Evolutionary conservation across 2,113 vertebrate species (phyloP).

Genomic region (Thymallus thymallus): DNA sequence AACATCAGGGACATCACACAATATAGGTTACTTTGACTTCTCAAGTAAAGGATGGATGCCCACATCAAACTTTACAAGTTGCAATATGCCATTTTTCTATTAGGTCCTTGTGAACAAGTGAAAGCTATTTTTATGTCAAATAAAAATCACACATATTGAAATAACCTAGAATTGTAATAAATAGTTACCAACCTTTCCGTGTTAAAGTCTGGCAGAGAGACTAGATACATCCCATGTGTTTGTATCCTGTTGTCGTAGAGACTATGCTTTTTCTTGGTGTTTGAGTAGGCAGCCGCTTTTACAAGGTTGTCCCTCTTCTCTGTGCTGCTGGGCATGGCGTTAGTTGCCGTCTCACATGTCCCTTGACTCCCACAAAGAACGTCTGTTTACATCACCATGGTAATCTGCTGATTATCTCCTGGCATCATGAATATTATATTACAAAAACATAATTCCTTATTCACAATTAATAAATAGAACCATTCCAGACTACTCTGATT

Average conservation of each 20-base stretch:
- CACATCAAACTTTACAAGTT: too few species aligned
- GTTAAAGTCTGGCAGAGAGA: slow-evolving; percentile 13
- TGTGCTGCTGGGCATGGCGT: background rate
- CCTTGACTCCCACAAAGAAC: too few species aligned
- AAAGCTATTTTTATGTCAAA: background rate
- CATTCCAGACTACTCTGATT: too few species aligned
- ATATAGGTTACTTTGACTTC: background rate
- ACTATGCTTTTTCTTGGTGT: slow-evolving; percentile 13
- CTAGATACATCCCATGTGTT: slow-evolving; percentile 46
- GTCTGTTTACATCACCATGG: too few species aligned
- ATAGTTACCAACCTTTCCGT: slow-evolving; percentile 22
- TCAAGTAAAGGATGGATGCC: too few species aligned
- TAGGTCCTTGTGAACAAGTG: too few species aligned
- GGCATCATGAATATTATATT: too few species aligned
- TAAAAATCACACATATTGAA: background rate
- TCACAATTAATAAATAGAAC: too few species aligned
- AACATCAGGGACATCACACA: background rate
- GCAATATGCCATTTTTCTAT: too few species aligned
- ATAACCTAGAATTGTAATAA: background rate
- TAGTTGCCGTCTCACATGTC: too few species aligned
- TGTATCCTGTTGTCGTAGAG: slow-evolving; percentile 50
- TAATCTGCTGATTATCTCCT: too few species aligned
- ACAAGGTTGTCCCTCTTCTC: background rate
- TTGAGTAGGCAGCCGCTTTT: background rate
- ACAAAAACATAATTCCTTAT: too few species aligned